phyloP scores from a whole-genome alignment of 2,797 vertebrate genomes.

The Philypnodon macrostomus region DNA sequence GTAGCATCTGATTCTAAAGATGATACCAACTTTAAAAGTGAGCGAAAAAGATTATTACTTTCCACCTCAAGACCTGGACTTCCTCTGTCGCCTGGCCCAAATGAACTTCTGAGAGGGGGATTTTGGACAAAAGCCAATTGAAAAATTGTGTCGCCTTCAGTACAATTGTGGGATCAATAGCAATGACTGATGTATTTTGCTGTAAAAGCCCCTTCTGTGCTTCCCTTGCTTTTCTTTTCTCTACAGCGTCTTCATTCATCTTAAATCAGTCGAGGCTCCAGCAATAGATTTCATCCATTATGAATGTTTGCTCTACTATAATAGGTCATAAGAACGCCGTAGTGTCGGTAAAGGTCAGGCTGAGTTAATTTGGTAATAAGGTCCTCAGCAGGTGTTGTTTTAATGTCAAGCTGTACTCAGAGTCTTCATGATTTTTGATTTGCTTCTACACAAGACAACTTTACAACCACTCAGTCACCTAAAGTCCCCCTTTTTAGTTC shows the following conservation, averaged over 20 bases:
- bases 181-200: background rate
- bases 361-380: slow-evolving; percentile 23
- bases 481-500: too few species aligned
- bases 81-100: background rate
- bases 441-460: background rate
- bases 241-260: slow-evolving; percentile 1
- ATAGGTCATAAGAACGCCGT: slow-evolving; percentile 15
- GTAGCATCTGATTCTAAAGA: too few species aligned
- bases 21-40: too few species aligned
- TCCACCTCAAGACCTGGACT: too few species aligned
- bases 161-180: slow-evolving; percentile 2
- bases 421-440: background rate
- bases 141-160: background rate
- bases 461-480: too few species aligned
- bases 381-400: slow-evolving; percentile 21
- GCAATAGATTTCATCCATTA: slow-evolving; percentile 18
- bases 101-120: background rate
- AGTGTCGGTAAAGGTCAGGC: slow-evolving; percentile 21
- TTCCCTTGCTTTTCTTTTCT: background rate
- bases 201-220: background rate
- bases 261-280: background rate
- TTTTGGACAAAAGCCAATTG: background rate
- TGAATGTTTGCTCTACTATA: slow-evolving; percentile 9
- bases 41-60: too few species aligned
- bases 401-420: slow-evolving; percentile 24